Evolutionary conservation across 2,113 vertebrate genomes (phyloP).

Genomic region (Synodontis membranacea): DNA sequence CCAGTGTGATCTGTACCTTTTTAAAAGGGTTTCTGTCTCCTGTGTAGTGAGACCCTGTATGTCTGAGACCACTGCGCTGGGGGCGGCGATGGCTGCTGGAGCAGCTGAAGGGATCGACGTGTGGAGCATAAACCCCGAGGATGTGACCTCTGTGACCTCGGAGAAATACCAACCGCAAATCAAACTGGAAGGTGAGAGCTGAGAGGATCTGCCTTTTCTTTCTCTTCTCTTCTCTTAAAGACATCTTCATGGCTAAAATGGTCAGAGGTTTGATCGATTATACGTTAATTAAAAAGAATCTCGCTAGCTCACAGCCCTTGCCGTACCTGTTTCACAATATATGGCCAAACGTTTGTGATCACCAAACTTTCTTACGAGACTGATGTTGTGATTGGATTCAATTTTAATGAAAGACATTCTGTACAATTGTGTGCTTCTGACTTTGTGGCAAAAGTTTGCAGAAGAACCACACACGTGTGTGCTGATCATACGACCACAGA

Average conservation of each 20-base stretch:
- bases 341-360: not conserved
- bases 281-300: not conserved
- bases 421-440: no score
- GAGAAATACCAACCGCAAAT: conserved; percentile 90
- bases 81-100: conserved; percentile 94
- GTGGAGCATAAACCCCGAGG: conserved; percentile 82
- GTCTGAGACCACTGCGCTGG: conserved; percentile 92
- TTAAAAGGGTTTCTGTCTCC: not conserved
- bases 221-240: not conserved
- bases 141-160: conserved; percentile 78
- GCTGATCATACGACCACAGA: no score
- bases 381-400: no score
- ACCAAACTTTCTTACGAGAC: not conserved
- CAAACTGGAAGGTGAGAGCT: conserved; percentile 81
- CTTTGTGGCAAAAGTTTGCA: no score
- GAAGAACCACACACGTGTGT: no score
- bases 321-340: not conserved
- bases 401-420: no score
- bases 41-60: conserved; percentile 85
- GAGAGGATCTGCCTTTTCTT: not conserved
- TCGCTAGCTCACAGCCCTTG: no score
- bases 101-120: conserved; percentile 89
- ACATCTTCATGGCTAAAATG: not conserved
- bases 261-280: not conserved
- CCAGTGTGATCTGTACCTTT: not conserved